phyloP scores from a whole-genome alignment of 53 echinoderm and acorn worm genomes.

The Glandiceps talaboti region DNA sequence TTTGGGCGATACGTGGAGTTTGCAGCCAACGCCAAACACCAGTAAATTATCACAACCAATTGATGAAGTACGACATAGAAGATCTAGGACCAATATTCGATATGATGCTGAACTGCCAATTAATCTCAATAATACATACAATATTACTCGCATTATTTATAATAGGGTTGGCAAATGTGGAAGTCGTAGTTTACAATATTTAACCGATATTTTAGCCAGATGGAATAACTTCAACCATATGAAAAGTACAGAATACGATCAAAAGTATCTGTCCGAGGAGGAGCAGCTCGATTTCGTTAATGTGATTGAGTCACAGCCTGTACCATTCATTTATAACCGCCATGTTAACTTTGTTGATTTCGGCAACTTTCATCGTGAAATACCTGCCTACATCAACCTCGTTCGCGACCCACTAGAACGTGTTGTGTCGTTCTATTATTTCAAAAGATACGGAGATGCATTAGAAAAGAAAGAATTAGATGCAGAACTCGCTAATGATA shows the following conservation, averaged over 20 bases:
- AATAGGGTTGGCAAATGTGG: constrained; percentile 90
- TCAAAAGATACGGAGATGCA: neutral
- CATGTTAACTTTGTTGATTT: constrained; percentile 72
- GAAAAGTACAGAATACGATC: constrained; percentile 45
- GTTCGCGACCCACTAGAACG: neutral
- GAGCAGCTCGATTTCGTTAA: neutral
- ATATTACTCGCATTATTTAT: constrained; percentile 27
- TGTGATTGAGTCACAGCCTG: constrained; percentile 5
- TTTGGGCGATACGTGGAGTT: neutral
- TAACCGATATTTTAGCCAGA: constrained; percentile 39
- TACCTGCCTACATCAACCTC: neutral
- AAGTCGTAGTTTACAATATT: constrained; percentile 47
- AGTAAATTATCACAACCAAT: neutral
- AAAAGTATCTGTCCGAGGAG: constrained; percentile 14
- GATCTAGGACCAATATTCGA: neutral
- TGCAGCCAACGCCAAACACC: neutral
- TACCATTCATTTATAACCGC: constrained; percentile 64
- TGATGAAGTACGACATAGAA: neutral
- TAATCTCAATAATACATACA: neutral
- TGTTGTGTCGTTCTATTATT: neutral
- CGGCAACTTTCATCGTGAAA: constrained; percentile 15
- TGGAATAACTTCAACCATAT: constrained; percentile 56
- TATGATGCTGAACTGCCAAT: neutral
- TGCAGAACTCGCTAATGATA: neutral
- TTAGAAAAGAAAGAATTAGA: neutral